Conservation (phyloP, 2,113 vertebrate species). For the Mandrillus leucophaeus region DNA sequence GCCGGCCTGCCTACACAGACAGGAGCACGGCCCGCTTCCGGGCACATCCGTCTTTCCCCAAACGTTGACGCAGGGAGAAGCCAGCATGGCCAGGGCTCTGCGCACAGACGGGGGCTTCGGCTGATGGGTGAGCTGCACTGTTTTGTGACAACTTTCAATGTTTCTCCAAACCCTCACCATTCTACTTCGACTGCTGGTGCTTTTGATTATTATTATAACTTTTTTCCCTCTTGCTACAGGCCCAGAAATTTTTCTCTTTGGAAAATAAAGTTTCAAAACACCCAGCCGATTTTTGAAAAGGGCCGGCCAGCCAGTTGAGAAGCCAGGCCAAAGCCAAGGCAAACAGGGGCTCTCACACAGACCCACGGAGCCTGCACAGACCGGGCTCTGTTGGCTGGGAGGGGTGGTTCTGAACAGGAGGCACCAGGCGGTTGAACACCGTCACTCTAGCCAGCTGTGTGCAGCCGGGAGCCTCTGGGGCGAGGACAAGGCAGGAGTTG, state of each 20-base stretch:
- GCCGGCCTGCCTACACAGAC: slow-evolving; percentile 43
- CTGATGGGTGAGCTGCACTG: accelerated
- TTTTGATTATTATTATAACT: background rate
- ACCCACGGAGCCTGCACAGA: background rate
- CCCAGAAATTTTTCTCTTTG: slow-evolving; percentile 39
- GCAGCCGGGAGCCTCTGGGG: background rate
- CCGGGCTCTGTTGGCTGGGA: background rate
- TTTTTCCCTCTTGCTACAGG: background rate
- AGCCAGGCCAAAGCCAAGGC: slow-evolving; percentile 36
- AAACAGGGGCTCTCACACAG: slow-evolving; percentile 18
- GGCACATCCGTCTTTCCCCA: slow-evolving; percentile 69
- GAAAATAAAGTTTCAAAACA: slow-evolving; percentile 59
- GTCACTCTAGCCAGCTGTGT: background rate
- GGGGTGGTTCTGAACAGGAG: background rate
- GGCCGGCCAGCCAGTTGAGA: background rate
- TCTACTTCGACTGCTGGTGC: background rate
- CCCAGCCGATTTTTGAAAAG: slow-evolving; percentile 34
- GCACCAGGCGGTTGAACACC: accelerated
- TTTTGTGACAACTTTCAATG: background rate
- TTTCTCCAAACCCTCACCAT: background rate
- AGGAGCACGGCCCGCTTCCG: background rate
- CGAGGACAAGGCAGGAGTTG: background rate
- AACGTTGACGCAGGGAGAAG: slow-evolving; percentile 63
- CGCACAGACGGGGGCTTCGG: background rate
- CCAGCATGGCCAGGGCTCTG: background rate